Evolutionary conservation across 2,888 invertebrate genomes (phyloP).

Genomic region (Brassicogethes aeneus): DNA sequence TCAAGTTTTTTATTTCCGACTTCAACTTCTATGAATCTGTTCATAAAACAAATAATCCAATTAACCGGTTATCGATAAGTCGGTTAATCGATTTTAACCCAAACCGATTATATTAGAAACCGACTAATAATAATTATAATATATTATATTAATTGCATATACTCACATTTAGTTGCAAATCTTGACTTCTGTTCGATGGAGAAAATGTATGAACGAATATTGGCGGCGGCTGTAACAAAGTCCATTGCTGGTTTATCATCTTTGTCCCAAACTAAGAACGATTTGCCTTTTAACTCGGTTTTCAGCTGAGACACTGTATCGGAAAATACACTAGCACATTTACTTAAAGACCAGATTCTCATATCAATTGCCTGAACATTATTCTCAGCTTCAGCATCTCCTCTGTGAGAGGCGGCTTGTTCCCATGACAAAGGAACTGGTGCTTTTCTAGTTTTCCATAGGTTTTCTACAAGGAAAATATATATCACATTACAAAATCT

Average conservation of each 20-base stretch:
- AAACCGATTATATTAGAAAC: too few relatives aligned
- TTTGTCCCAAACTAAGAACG: conserved; percentile 93
- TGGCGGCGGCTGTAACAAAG: conserved; percentile 93
- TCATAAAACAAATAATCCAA: too few relatives aligned
- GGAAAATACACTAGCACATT: conserved; percentile 54
- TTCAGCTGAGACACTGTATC: conserved; percentile 58
- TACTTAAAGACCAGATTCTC: conserved; percentile 36
- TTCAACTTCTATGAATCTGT: too few relatives aligned
- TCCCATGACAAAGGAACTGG: conserved; percentile 75
- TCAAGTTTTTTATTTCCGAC: too few relatives aligned
- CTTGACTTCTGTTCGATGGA: conserved; percentile 78
- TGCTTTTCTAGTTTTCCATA: conserved; percentile 86
- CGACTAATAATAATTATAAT: not conserved
- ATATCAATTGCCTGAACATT: conserved; percentile 28
- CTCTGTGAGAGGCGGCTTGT: conserved; percentile 32
- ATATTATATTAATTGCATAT: not conserved
- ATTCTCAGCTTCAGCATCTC: conserved; percentile 21
- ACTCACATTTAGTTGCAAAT: conserved; percentile 91
- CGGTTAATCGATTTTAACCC: too few relatives aligned
- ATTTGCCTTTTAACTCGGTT: conserved; percentile 48
- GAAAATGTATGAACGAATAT: conserved; percentile 86
- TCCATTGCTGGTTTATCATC: conserved; percentile 90
- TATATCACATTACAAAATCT: too few relatives aligned
- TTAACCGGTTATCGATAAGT: too few relatives aligned
- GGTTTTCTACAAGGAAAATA: conserved; percentile 54